Base-by-base conservation (phyloP, 2,888 invertebrate genomes). In the Himalopsyche tibetana region DNA sequence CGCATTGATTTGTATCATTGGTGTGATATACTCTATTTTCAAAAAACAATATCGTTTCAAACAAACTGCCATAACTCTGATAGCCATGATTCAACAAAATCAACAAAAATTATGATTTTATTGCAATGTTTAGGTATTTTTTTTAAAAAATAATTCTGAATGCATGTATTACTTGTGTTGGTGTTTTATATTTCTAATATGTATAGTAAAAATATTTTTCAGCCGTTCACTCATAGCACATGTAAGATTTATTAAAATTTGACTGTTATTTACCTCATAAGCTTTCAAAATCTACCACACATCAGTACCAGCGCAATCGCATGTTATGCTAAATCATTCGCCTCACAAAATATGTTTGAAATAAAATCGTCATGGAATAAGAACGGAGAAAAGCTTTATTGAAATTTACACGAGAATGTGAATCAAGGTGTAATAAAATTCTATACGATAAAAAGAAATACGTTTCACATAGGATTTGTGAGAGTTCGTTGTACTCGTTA, bases 351-450 rank as follows among this genome's bases (percentile, higher is more conserved):
- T 63, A 63, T 63, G 28, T 63, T 63, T 63, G 63, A 63, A 63
- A 63, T 63, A 63, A 63, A 63, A 63, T 63, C 28, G 19, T 63
- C 51, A 51, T 51, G 15, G 63, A 63, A n/a, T 63, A 9, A 63
- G 28, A 63, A 19, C 19, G 19, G 19, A 63, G 63, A 63, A 63
- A 63, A 63, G 63, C 63, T 63, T 63, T 63, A 63, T 63, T 63
- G 63, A 63, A 63, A 63, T 19, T 63, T 63, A 63, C 63, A n/a
- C 63, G 63, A 4, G 63, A 63, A 63, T 63, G 63, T 63, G 63
- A 63, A 63, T 63, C 63, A 63, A 63, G 63, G 19, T 63, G 63
- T 63, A 19, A 63, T 63, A 63, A 63, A 63, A 63, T 63, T 63
- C 63, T 19, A 11, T 28, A 19, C 63, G 63, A 63, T 63, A 63